Conservation (phyloP, 23 tunicate species). For the Halocynthia aurantium region DNA sequence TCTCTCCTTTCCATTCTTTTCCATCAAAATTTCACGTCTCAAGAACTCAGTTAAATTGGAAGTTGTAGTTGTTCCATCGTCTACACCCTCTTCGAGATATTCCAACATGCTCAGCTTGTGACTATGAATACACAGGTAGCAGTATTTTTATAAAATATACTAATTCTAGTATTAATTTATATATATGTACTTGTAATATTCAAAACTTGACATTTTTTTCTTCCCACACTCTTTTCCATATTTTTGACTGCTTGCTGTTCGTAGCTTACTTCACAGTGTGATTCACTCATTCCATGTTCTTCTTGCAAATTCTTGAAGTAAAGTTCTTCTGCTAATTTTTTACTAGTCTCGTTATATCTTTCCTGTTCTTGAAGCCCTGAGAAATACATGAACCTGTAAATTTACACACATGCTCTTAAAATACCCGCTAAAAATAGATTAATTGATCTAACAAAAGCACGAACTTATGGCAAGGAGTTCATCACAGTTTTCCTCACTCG, state of each 20-base stretch:
- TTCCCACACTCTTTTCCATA: slow-evolving; percentile 34
- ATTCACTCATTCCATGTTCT: slow-evolving; percentile 14
- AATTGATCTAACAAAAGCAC: no score
- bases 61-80: slow-evolving; percentile 27
- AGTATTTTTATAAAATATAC: not conserved
- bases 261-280: slow-evolving; percentile 4
- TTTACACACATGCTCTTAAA: not conserved
- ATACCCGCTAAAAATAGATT: not conserved
- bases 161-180: not conserved
- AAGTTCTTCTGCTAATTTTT: slow-evolving; percentile 23
- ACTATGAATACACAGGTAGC: not conserved
- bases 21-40: not conserved
- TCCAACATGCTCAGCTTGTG: slow-evolving; percentile 29
- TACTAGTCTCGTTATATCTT: not conserved
- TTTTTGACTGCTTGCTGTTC: slow-evolving; percentile 3
- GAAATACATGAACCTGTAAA: not conserved
- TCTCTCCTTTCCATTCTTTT: not conserved
- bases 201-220: slow-evolving; percentile 19
- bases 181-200: slow-evolving; percentile 26
- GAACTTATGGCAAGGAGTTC: slow-evolving; percentile 20
- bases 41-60: not conserved
- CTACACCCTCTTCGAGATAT: slow-evolving; percentile 30
- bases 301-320: slow-evolving; percentile 26
- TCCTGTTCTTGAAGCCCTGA: slow-evolving; percentile 3
- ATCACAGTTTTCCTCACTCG: not conserved